Evolutionary conservation across 1,140 invertebrate species (phyloP).

Genomic region (Aphaenogaster floridana): DNA sequence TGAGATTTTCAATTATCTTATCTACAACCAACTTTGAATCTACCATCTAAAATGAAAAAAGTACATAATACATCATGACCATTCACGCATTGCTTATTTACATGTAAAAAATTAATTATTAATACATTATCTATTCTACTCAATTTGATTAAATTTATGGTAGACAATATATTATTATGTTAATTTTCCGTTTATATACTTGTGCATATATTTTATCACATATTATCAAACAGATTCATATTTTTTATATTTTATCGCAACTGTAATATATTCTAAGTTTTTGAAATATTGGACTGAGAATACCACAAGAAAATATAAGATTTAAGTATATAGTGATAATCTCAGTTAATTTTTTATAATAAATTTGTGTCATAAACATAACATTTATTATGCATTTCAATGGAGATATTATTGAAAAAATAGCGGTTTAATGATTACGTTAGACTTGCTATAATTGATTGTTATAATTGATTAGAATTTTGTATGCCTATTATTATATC

Average conservation of each 20-base stretch:
- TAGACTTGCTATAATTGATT: not conserved
- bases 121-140: not conserved
- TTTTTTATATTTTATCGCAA: no score
- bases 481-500: no score
- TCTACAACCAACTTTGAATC: not conserved
- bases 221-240: no score
- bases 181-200: no score
- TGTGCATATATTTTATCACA: no score
- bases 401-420: not conserved
- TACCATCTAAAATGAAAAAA: constrained; percentile 18
- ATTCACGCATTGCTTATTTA: not conserved
- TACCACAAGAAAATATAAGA: no score
- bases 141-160: not conserved
- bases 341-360: no score
- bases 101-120: not conserved
- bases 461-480: no score
- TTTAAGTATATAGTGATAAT: no score
- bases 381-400: not conserved
- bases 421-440: not conserved
- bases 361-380: no score
- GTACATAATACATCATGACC: not conserved
- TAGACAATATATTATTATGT: not conserved
- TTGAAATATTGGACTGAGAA: no score
- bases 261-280: no score
- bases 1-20: not conserved